Evolutionary conservation across 2,888 invertebrate species (phyloP).

Genomic region (Polydrusus cervinus): DNA sequence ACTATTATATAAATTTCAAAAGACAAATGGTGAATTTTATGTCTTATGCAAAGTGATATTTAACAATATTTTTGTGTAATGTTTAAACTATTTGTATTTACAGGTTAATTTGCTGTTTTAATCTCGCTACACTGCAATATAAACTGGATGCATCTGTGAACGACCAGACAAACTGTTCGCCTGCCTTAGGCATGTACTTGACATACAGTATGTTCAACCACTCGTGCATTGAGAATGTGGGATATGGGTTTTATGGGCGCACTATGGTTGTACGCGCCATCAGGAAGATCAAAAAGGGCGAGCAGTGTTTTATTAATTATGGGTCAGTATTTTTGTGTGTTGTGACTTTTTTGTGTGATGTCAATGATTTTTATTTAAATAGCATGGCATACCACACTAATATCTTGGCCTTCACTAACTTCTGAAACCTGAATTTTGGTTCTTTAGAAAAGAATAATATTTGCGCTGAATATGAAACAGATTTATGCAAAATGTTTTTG

Average conservation of each 20-base stretch:
- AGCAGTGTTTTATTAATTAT: slow-evolving; percentile 26
- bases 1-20: no score
- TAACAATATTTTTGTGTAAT: no score
- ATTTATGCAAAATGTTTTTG: no score
- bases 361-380: no score
- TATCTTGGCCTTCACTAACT: no score
- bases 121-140: background rate
- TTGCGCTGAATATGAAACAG: no score
- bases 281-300: slow-evolving; percentile 13
- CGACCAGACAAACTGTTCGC: background rate
- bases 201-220: slow-evolving; percentile 20
- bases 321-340: slow-evolving; percentile 9
- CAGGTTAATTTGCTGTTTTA: slow-evolving; percentile 7
- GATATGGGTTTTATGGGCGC: background rate
- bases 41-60: no score
- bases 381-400: no score
- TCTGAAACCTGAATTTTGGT: no score
- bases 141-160: background rate
- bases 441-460: no score
- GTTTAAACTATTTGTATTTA: no score
- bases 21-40: no score
- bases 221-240: background rate
- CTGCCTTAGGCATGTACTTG: background rate
- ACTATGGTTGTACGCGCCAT: slow-evolving; percentile 6
- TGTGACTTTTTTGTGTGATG: background rate